Conservation (phyloP, 1,140 invertebrate species). For the Holotrichia oblita region DNA sequence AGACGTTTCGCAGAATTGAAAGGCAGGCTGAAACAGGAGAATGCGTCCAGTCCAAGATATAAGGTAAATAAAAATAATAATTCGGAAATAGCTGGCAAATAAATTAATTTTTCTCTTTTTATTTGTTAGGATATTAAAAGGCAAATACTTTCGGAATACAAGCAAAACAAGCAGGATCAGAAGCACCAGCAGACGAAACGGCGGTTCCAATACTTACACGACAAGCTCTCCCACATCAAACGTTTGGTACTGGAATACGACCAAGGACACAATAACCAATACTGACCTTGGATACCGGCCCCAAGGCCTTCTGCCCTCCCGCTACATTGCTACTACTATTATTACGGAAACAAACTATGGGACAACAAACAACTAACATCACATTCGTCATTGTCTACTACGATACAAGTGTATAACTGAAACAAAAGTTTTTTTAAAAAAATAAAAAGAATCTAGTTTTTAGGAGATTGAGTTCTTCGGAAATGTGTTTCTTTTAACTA, state of each 20-base stretch:
- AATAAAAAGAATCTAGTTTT: not conserved
- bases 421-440: not conserved
- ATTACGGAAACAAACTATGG: conserved; percentile 44
- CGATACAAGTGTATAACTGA: conserved; percentile 19
- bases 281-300: conserved; percentile 56
- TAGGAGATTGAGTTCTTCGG: not conserved
- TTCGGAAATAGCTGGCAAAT: not conserved
- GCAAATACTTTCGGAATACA: conserved; percentile 84
- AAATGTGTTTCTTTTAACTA: conserved; percentile 15
- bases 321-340: conserved; percentile 43
- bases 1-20: conserved; percentile 79
- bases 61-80: conserved; percentile 60
- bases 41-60: conserved; percentile 61
- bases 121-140: conserved; percentile 72
- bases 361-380: conserved; percentile 45
- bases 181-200: conserved; percentile 76
- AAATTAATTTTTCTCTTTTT: conserved; percentile 18
- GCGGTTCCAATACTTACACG: conserved; percentile 86
- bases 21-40: conserved; percentile 68
- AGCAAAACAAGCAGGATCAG: conserved; percentile 77
- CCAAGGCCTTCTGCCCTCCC: conserved; percentile 46
- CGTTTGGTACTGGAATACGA: conserved; percentile 85
- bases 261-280: conserved; percentile 53
- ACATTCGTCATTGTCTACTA: conserved; percentile 21
- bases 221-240: conserved; percentile 91